A percentile compares a stretch with the other conserved stretches of the same genome.
These are phyloP conservation scores for Anoura caudifer DNA, from an alignment of 2,113 vertebrate species.

Conservation along the genomic window DNA sequence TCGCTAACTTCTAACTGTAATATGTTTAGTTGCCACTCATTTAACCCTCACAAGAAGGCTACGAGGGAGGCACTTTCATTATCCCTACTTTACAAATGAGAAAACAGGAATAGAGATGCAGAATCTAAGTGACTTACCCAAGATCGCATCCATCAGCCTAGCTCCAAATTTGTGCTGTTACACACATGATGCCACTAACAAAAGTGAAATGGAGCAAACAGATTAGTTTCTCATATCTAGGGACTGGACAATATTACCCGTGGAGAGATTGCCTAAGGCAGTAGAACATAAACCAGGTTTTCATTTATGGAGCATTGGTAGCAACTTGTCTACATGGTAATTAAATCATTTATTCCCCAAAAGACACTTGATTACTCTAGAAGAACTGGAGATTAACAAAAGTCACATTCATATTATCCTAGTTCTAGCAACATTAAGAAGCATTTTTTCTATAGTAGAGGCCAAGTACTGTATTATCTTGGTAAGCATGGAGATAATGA, in stretches of 20 bases:
- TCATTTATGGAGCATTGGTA: background rate
- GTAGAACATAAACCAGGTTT: background rate
- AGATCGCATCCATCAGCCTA: background rate
- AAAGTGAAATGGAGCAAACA: background rate
- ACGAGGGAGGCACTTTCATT: background rate
- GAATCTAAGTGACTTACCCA: background rate
- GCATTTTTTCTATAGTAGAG: background rate
- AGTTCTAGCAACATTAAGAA: background rate
- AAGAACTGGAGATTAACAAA: background rate
- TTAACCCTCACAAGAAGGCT: background rate
- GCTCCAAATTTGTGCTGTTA: background rate
- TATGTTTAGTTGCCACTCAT: no score
- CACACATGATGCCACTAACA: background rate
- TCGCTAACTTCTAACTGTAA: no score
- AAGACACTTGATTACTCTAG: background rate
- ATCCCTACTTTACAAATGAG: background rate
- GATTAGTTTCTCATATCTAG: background rate
- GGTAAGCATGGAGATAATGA: background rate
- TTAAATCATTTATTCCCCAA: slow-evolving; percentile 20
- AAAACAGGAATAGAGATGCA: background rate
- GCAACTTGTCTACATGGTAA: background rate
- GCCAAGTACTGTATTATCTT: background rate
- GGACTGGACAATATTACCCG: background rate
- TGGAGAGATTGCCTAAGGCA: background rate
- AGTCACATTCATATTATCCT: background rate